phyloP scores from a whole-genome alignment of 2,888 invertebrate genomes.

The Microctonus hyperodae region DNA sequence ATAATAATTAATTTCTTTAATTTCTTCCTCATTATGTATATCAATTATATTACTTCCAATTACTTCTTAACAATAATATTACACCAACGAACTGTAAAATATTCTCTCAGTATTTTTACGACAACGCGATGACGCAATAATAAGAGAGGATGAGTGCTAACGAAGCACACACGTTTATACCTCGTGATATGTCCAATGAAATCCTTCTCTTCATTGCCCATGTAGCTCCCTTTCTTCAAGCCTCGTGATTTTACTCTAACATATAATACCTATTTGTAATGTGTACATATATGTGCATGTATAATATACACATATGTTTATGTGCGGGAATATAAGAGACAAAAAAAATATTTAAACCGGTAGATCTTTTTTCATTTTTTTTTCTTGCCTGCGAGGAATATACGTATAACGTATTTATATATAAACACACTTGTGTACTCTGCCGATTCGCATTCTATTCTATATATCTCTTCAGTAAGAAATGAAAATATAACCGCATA shows the following conservation, averaged over 20 bases:
- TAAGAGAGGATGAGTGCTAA: constrained; percentile 12
- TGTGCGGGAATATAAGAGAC: neutral
- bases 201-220: constrained; percentile 31
- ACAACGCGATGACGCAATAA: constrained; percentile 8
- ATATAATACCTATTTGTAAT: too few relatives aligned
- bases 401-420: too few relatives aligned
- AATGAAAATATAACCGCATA: neutral
- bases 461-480: neutral
- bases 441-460: constrained; percentile 14
- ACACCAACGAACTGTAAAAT: constrained; percentile 9
- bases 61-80: neutral
- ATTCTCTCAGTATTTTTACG: constrained; percentile 3
- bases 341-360: constrained; percentile 23
- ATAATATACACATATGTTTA: neutral
- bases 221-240: constrained; percentile 1
- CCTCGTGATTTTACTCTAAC: constrained; percentile 8
- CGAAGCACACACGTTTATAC: constrained; percentile 13
- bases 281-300: too few relatives aligned
- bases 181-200: constrained; percentile 24
- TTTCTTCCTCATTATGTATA: neutral
- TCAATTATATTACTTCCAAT: neutral
- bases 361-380: constrained; percentile 19
- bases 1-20: neutral
- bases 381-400: too few relatives aligned
- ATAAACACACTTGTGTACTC: too few relatives aligned